Conservation (phyloP, 2,113 vertebrate genomes). For the western clawed frog (Xenopus tropicalis) region DNA sequence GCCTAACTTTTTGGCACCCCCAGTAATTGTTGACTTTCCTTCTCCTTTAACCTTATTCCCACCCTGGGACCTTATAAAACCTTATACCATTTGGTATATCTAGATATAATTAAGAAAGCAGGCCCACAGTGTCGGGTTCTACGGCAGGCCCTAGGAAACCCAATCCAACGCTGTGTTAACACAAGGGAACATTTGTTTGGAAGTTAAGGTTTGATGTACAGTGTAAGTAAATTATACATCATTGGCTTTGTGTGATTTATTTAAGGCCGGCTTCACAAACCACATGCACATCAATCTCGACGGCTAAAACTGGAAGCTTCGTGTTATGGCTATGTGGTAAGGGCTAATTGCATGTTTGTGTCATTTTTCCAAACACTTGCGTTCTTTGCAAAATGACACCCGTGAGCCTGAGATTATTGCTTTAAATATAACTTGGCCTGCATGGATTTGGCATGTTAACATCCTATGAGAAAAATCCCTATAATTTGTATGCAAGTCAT, state of each 20-base stretch:
- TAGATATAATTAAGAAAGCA: too few species aligned
- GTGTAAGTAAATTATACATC: neutral
- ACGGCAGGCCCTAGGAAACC: too few species aligned
- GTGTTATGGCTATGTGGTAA: conserved; percentile 7
- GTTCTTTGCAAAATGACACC: conserved; percentile 21
- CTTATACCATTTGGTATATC: too few species aligned
- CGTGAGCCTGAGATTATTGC: conserved; percentile 16
- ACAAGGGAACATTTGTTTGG: neutral
- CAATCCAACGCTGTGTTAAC: too few species aligned
- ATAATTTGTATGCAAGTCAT: conserved; percentile 24
- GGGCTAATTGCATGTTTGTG: conserved; percentile 21
- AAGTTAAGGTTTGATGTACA: neutral
- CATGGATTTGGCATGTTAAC: conserved; percentile 13
- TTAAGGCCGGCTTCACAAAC: neutral
- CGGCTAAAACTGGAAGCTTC: neutral
- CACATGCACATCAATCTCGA: neutral
- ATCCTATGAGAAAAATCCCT: conserved; percentile 25
- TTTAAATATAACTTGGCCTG: conserved; percentile 26
- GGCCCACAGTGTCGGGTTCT: too few species aligned
- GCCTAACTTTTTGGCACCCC: too few species aligned
- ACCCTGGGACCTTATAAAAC: too few species aligned
- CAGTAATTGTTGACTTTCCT: too few species aligned
- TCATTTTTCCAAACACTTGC: conserved; percentile 28
- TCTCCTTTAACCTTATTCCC: too few species aligned
- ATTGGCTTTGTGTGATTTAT: conserved; percentile 14